Conservation (phyloP, 2,888 invertebrate genomes). For the Coelinius sp. region DNA sequence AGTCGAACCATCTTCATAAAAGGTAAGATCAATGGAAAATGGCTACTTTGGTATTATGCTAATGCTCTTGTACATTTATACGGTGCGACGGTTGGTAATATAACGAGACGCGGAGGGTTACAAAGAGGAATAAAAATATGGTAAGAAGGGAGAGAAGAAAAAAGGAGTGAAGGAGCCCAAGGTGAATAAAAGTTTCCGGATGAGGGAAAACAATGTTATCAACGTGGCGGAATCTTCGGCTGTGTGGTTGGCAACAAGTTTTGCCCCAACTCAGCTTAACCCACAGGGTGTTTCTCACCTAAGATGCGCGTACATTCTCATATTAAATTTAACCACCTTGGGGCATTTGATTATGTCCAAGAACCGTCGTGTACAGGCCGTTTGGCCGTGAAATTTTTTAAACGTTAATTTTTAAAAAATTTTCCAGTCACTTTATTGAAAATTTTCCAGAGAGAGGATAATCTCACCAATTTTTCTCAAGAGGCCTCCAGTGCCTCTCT, state of each 20-base stretch:
- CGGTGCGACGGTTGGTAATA: constrained; percentile 13
- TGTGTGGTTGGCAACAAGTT: constrained; percentile 27
- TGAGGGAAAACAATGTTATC: constrained; percentile 64
- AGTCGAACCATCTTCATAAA: constrained; percentile 31
- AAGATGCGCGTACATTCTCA: constrained; percentile 36
- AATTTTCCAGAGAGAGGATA: background rate
- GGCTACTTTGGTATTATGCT: constrained; percentile 42
- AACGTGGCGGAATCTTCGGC: constrained; percentile 52
- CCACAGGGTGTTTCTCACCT: constrained; percentile 55
- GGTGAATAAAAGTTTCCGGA: constrained; percentile 55
- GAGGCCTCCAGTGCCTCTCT: background rate
- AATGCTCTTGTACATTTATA: constrained; percentile 30
- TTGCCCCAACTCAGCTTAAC: constrained; percentile 35
- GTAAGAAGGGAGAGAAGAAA: background rate
- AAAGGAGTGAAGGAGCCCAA: constrained; percentile 24
- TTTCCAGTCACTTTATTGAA: constrained; percentile 3
- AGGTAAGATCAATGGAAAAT: constrained; percentile 41
- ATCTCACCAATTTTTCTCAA: constrained; percentile 4
- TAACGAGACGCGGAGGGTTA: constrained; percentile 19
- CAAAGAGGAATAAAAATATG: constrained; percentile 9
- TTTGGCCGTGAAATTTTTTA: constrained; percentile 10
- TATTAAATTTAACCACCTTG: constrained; percentile 10
- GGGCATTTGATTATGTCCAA: constrained; percentile 16
- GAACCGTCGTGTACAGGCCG: constrained; percentile 3
- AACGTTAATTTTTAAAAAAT: background rate